Evolutionary conservation across 2,113 vertebrate genomes (phyloP).

Genomic region (Tangachromis dhanisi): DNA sequence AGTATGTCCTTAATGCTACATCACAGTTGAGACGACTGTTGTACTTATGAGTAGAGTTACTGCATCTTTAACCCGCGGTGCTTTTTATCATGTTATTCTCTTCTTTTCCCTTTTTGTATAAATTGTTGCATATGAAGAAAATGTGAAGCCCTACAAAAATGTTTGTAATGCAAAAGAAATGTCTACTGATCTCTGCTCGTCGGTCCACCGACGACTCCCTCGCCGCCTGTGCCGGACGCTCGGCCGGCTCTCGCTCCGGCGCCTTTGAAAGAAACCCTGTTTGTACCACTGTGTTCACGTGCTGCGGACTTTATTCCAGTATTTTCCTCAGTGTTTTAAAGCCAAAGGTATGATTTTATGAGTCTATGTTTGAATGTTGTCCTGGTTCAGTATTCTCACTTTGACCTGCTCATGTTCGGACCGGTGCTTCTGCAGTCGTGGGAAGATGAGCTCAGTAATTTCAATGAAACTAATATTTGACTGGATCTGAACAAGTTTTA

Average conservation of each 20-base stretch:
- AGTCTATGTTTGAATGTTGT: conserved; percentile 34
- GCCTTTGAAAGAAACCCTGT: neutral
- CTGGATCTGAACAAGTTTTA: neutral
- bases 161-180: conserved; percentile 62
- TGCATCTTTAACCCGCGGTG: conserved; percentile 66
- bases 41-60: conserved; percentile 56
- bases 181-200: conserved; percentile 75
- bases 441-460: neutral
- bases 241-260: conserved; percentile 15
- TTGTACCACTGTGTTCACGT: conserved; percentile 32
- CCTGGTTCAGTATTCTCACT: conserved; percentile 45
- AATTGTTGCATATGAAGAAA: conserved; percentile 70
- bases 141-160: conserved; percentile 75
- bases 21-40: conserved; percentile 52
- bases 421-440: neutral
- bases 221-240: conserved; percentile 16
- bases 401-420: neutral
- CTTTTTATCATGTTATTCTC: conserved; percentile 58
- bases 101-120: conserved; percentile 53
- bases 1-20: conserved; percentile 61
- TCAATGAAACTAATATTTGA: neutral
- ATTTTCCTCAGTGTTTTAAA: conserved; percentile 9
- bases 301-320: conserved; percentile 15
- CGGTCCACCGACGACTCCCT: conserved; percentile 20
- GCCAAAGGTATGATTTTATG: conserved; percentile 37